Evolutionary conservation across 2,797 vertebrate species (phyloP).

Genomic region (Loris lydekkerianus): DNA sequence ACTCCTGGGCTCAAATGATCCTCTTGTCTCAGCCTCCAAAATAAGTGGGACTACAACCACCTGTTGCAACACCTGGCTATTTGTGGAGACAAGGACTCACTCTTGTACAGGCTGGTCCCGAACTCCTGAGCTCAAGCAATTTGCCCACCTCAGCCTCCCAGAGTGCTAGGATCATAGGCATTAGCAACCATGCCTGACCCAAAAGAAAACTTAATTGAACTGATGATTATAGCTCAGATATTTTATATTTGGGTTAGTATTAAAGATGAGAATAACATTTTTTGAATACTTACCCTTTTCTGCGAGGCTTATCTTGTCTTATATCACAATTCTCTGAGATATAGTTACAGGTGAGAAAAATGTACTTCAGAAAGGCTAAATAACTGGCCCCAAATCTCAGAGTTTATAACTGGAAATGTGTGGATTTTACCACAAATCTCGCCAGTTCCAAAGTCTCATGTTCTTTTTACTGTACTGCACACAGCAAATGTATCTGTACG

Average conservation of each 20-base stretch:
- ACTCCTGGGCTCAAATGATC: no score
- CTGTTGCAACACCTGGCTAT: no score
- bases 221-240: neutral
- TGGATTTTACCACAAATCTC: constrained; percentile 21
- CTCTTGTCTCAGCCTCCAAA: no score
- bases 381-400: neutral
- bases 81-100: no score
- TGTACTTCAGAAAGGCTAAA: neutral
- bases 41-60: no score
- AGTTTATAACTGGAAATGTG: neutral
- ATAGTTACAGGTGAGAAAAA: neutral
- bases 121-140: no score
- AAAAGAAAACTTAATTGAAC: constrained; percentile 28
- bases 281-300: neutral
- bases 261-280: constrained; percentile 11
- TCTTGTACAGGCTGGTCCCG: no score
- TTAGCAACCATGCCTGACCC: no score
- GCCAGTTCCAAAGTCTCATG: neutral
- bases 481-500: constrained; percentile 18
- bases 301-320: constrained; percentile 21
- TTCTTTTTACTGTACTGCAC: neutral
- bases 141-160: no score
- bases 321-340: constrained; percentile 35
- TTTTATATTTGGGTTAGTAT: constrained; percentile 19
- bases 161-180: no score